Evolutionary conservation across 2,797 vertebrate species (phyloP), one percentile per base, ranked within the genome.

Genomic region (Gambelia wislizenii): DNA sequence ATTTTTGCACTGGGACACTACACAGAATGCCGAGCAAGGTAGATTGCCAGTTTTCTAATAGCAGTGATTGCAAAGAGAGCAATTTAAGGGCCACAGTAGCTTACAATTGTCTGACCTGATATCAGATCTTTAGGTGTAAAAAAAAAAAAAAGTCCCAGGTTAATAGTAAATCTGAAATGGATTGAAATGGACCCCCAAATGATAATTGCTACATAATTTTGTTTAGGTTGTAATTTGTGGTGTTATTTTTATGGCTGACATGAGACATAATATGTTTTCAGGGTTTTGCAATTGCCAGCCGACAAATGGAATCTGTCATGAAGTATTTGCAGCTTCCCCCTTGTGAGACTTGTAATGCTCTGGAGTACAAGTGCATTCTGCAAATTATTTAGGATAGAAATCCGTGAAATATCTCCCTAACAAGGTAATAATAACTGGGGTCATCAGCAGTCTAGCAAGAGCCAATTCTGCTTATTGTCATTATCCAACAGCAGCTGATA

Each of bases 151-250:
- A 30, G 59, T 76, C 87, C 75, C 44, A 90, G 91, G 89, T 92
- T 87, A 93, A 92, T 87, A 85, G 88, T 89, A 92, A 94, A 93
- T 85, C 94, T 96, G 95, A 97, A 94, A 94, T 91, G 84, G 93
- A 96, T 97, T 96, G 90, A 91, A 91, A 86, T 2, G 92, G 96
- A 95, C 95, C 86, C 93, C 90, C 87, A 94, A 96, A 96, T 95
- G 92, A 94, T 94, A 97, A 96, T 97, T 96, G 92, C 95, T 0
- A 10, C 92, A 94, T 95, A 96, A 96, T 97, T 97, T 96, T 96
- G 92, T 95, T 96, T 96, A 94, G 87, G 75, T 95, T 95, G 82
- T 94, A 96, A 96, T 96, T 96, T 96, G 93, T 93, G 94, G 76
- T 89, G 59, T 2, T 47, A 91, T 95, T 96, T 95, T 70, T 95